Evolutionary conservation across 2,888 invertebrate genomes (phyloP).

Genomic region (Clusia tigrina): DNA sequence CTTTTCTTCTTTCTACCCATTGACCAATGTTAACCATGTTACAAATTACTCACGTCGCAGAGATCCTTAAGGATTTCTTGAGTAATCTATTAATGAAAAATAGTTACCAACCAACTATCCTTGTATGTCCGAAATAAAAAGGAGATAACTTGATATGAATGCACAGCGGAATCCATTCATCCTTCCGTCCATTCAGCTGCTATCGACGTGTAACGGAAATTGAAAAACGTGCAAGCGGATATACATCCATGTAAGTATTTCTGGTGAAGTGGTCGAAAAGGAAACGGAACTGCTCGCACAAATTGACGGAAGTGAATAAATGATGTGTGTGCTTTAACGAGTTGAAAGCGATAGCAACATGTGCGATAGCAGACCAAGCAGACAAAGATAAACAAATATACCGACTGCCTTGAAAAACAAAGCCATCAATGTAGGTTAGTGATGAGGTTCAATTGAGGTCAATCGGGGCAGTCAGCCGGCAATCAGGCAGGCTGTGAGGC

Average conservation of each 20-base stretch:
- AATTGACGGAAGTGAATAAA: background rate
- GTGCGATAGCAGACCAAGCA: background rate
- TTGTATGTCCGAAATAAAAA: no score
- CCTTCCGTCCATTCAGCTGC: background rate
- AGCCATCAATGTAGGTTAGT: background rate
- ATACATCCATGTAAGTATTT: background rate
- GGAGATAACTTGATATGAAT: no score
- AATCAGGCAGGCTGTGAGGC: background rate
- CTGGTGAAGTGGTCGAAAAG: background rate
- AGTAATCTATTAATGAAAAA: no score
- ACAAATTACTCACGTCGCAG: no score
- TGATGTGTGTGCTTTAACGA: background rate
- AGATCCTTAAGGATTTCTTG: no score
- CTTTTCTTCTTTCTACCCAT: no score
- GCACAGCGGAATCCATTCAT: background rate
- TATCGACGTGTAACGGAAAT: background rate
- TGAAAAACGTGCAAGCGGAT: constrained; percentile 6
- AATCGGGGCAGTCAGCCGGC: background rate
- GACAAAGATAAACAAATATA: background rate
- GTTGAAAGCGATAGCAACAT: background rate
- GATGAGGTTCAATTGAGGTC: background rate
- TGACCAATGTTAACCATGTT: no score
- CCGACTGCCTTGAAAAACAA: background rate
- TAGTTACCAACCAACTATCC: no score
- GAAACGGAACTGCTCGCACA: background rate